Evolutionary conservation across 2,888 invertebrate species (phyloP).

Genomic region (Fissipunctia ypsillon): DNA sequence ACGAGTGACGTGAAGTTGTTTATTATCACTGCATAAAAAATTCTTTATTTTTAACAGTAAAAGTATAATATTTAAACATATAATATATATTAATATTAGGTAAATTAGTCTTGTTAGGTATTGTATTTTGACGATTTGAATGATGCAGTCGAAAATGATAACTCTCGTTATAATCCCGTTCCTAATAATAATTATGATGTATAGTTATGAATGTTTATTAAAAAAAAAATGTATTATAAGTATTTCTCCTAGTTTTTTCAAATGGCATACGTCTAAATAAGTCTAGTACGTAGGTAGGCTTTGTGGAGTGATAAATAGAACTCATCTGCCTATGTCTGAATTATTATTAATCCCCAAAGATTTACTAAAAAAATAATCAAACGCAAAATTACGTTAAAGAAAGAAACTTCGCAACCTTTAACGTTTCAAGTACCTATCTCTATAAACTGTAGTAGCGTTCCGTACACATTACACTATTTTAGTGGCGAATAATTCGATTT

Average conservation of each 20-base stretch:
- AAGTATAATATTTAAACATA: slow-evolving; percentile 44
- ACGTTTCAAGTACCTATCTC: slow-evolving; percentile 25
- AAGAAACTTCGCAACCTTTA: background rate
- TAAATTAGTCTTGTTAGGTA: background rate
- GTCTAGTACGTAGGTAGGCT: no score
- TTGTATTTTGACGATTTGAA: background rate
- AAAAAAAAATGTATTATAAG: no score
- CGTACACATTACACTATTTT: slow-evolving; percentile 36
- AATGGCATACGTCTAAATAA: no score
- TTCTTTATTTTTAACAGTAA: slow-evolving; percentile 25
- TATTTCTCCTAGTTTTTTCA: no score
- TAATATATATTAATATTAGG: no score
- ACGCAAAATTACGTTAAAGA: background rate
- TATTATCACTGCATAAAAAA: slow-evolving; percentile 28
- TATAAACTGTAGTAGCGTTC: slow-evolving; percentile 21
- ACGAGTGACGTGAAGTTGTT: slow-evolving; percentile 30
- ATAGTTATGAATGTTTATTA: no score
- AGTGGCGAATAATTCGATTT: slow-evolving; percentile 66
- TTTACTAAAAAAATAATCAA: no score
- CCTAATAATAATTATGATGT: no score
- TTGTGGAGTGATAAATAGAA: no score
- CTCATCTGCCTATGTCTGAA: background rate
- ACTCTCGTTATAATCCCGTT: no score
- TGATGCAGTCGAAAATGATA: no score
- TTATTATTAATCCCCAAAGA: background rate